phyloP scores from a whole-genome alignment of 2,113 vertebrate genomes.

The Arizona elegans region DNA sequence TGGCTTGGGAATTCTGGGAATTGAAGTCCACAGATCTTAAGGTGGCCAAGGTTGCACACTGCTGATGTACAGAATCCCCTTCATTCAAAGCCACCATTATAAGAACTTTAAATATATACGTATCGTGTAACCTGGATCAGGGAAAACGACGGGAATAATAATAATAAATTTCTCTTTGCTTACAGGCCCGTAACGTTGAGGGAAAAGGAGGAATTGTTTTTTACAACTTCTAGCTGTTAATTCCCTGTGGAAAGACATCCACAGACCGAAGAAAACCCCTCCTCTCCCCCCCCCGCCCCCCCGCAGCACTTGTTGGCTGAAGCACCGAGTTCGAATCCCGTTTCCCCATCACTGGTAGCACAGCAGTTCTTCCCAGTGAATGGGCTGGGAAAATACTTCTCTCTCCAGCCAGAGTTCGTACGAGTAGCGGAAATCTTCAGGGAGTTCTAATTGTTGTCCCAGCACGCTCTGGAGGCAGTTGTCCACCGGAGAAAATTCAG shows the following conservation, averaged over 20 bases:
- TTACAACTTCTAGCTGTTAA: fast-evolving
- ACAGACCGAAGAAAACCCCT: neutral
- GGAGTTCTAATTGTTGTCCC: constrained; percentile 87
- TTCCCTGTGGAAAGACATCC: neutral
- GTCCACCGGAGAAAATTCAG: constrained; percentile 89
- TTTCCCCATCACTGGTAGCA: constrained; percentile 66
- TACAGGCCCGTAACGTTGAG: fast-evolving
- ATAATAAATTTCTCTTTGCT: neutral
- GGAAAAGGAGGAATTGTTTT: neutral
- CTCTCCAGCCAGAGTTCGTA: constrained; percentile 97
- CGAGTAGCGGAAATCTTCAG: constrained; percentile 89
- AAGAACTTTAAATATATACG: neutral
- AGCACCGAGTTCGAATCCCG: fast-evolving
- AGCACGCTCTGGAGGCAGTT: constrained; percentile 97
- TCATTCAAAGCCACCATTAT: neutral
- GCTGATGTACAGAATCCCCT: neutral
- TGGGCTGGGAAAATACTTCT: constrained; percentile 95
- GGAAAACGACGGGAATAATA: fast-evolving
- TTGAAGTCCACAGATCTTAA: neutral
- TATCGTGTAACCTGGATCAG: neutral
- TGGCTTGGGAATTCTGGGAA: neutral
- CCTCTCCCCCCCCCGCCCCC: neutral
- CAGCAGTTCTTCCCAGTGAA: constrained; percentile 95
- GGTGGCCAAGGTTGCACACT: neutral
- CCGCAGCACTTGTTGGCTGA: neutral